These are phyloP conservation scores for Catagonus wagneri DNA, from an alignment of 2,113 vertebrate species.

Conservation along the genomic window DNA sequence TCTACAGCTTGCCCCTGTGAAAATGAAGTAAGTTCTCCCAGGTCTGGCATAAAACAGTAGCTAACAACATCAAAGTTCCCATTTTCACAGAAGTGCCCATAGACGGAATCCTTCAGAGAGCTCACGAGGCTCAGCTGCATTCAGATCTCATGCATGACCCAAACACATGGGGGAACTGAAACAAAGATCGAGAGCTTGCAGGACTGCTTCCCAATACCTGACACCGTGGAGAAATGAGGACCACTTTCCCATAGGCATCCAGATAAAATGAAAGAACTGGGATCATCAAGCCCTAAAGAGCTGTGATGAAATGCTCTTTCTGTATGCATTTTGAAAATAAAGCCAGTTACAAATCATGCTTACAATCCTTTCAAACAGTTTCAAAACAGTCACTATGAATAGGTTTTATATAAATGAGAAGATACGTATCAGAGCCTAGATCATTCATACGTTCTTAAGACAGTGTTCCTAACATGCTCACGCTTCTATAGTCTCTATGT, in stretches of 20 bases:
- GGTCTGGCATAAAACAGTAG: neutral
- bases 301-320: neutral
- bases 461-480: neutral
- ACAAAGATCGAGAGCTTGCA: constrained; percentile 9
- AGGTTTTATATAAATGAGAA: neutral
- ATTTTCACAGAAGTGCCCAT: neutral
- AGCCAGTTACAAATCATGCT: neutral
- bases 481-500: neutral
- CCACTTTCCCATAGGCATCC: neutral
- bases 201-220: neutral
- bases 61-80: neutral
- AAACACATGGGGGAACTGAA: neutral
- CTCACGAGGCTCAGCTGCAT: neutral
- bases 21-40: constrained; percentile 27
- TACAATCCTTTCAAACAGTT: neutral
- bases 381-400: neutral
- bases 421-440: neutral
- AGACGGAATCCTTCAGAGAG: neutral
- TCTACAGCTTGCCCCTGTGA: constrained; percentile 24
- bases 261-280: neutral
- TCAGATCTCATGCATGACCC: neutral
- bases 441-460: neutral
- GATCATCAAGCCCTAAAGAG: neutral
- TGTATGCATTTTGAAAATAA: neutral
- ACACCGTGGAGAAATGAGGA: neutral